Evolutionary conservation across 92 coral and sea anemone genomes (phyloP), one percentile per base, ranked within the genome.

Genomic region (Zoanthus gigantus): DNA sequence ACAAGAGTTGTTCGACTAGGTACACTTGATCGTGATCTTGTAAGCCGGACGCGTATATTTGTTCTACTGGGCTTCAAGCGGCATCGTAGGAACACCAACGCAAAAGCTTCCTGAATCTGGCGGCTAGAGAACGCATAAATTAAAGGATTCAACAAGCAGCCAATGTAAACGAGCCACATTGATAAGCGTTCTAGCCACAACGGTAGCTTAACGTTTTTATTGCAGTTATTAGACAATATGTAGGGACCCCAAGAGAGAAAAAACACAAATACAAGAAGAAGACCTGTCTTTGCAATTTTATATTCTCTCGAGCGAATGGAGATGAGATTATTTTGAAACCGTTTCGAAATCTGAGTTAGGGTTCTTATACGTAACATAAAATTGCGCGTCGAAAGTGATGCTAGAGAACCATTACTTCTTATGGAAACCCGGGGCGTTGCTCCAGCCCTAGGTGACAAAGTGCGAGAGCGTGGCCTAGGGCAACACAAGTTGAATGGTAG

Each of bases 161-260:
- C 90, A 52, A 90, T 52, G 67, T 93, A 96, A 23, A 95, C 98
- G 54, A 96, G 88, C 94, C 96, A 96, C 92, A 93, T 96, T 5
- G 99, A 86, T 9, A 90, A 76, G 30, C 92, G 89, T 85, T 91
- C 83, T 23, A 92, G 72, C 98, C 94, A 92, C 44, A 84, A 46
- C 3, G 98, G 93, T 50, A 87, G 90, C 15, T 77, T 71, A 29
- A 71, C 63, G 9, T 74, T 72, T 71, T 50, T 45, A 47, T 91
- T 85, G 77, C 98, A 96, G 74, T 92, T 95, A 71, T 96, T 92
- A 52, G 89, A 96, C 73, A 93, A 69, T 89, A 95, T 85, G 86
- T 95, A 93, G 1, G 99, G 99, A 17, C 95, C 96, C 99, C 98
- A 95, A 16, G 98, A 92, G 12, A 95, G 72, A 67, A 94, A 92